Evolutionary conservation across 1,140 invertebrate species (phyloP), one percentile per base, ranked within the genome.

Genomic region (Drosophila yakuba): DNA sequence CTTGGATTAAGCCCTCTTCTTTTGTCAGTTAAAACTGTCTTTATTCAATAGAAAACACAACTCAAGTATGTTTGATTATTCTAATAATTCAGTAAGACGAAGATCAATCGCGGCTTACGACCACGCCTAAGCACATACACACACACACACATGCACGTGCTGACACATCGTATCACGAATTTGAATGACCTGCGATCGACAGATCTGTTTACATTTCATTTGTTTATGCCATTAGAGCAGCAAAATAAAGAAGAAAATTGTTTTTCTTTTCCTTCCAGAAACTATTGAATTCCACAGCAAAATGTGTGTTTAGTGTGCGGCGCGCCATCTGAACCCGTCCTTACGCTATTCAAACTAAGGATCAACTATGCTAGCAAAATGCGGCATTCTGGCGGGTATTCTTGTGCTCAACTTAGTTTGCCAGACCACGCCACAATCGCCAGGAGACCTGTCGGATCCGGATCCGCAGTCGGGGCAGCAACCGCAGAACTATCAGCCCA

Each of bases 401-500:
- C 36, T 80, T 15, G 38, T 61, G 58, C 57, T 52, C 38, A 36
- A 36, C 54, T 60, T 86, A 56, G 48, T 80, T 45, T 35, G 73
- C 15, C 35, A 85, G 57, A 54, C 82, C 61, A 66, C 60, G 43
- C 59, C 64, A 12, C 90, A 91, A 66, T 41, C 80, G 48, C 59
- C 82, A 3, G 79, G 41, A 25, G 90, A 88, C 8, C 32, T 62
- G 23, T 48, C 39, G 41, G 68, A 72, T 11, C 47, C 47, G 20
- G 55, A 32, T 32, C 32, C 43, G 4, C 75, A 60, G 28, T 43
- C 32, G 2, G 17, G 36, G 32, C 81, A 59, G 28, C 68, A 74
- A n/a, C 79, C 71, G 2, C 83, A 90, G 48, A 4, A 56, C 56
- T 92, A 92, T 79, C 90, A 91, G 25, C 84, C 84, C 20, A 90